These are phyloP conservation scores for Acronicta aceris DNA, from an alignment of 2,888 invertebrate species.

Conservation along the genomic window DNA sequence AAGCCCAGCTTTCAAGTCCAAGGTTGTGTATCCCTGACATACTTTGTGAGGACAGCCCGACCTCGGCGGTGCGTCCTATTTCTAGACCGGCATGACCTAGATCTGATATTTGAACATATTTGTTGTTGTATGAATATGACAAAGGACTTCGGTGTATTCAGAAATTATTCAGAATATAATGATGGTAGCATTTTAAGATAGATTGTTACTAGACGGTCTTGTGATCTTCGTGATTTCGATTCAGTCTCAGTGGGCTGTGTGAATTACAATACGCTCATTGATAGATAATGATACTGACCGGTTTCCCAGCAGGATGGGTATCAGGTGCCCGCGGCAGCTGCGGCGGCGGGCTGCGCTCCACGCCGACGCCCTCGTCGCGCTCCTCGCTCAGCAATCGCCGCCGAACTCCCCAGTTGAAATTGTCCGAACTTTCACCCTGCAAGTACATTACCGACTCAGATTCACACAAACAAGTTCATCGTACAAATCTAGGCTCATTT, in stretches of 20 bases:
- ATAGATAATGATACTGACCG: constrained; percentile 57
- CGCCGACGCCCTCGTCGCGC: constrained; percentile 67
- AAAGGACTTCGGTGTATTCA: too few relatives aligned
- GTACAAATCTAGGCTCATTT: neutral
- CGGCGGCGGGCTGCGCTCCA: constrained; percentile 76
- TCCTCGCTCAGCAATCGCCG: constrained; percentile 95
- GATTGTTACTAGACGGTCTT: too few relatives aligned
- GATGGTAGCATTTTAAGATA: too few relatives aligned
- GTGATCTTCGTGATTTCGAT: too few relatives aligned
- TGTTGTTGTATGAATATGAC: too few relatives aligned
- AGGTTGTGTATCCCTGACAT: too few relatives aligned
- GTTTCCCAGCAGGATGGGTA: constrained; percentile 61
- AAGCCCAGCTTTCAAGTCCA: too few relatives aligned
- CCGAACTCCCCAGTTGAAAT: constrained; percentile 98
- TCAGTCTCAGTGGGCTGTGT: too few relatives aligned
- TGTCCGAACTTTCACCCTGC: constrained; percentile 98
- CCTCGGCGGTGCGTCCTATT: neutral
- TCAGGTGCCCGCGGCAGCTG: constrained; percentile 63
- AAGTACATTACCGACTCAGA: constrained; percentile 33
- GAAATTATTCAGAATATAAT: too few relatives aligned
- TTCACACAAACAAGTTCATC: neutral
- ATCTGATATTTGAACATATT: neutral
- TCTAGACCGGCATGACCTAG: neutral
- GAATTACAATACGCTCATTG: neutral
- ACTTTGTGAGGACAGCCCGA: neutral